A percentile compares a stretch with the other conserved stretches of the same genome.
Evolutionary conservation across 2,888 invertebrate genomes (phyloP).

Genomic region (Trachelus stipa): DNA sequence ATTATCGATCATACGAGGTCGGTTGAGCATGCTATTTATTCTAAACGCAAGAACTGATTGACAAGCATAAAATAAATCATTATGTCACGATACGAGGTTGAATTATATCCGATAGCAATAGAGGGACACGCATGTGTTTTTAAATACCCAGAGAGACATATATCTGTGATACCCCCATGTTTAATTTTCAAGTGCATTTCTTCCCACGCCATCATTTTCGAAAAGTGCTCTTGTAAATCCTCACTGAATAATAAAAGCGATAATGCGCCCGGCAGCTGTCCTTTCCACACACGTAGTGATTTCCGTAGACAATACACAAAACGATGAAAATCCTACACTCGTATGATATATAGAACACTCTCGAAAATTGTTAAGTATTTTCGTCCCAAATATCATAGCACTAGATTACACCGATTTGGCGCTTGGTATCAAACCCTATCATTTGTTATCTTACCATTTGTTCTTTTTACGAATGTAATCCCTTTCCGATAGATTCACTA

Average conservation of each 20-base stretch:
- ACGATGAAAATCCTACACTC: no score
- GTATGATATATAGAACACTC: no score
- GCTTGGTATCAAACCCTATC: no score
- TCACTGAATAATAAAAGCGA: conserved; percentile 29
- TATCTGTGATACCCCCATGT: conserved; percentile 8
- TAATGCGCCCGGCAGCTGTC: background rate
- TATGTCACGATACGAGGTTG: conserved; percentile 8
- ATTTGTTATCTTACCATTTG: conserved; percentile 80
- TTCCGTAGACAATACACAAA: no score
- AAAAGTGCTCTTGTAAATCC: conserved; percentile 25
- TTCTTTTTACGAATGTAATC: conserved; percentile 99
- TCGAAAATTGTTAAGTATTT: no score
- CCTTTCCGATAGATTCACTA: conserved; percentile 97
- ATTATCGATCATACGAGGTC: no score
- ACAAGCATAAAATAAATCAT: background rate
- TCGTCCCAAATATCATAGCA: no score
- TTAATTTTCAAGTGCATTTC: conserved; percentile 27
- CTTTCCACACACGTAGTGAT: no score
- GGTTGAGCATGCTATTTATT: no score
- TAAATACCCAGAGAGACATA: conserved; percentile 1
- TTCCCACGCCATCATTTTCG: conserved; percentile 34
- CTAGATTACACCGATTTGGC: no score
- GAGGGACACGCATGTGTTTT: background rate
- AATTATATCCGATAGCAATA: conserved; percentile 11
- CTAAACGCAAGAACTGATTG: conserved; percentile 2